Evolutionary conservation across 2,888 invertebrate genomes (phyloP).

Genomic region (Callyntrura guangdongensis): DNA sequence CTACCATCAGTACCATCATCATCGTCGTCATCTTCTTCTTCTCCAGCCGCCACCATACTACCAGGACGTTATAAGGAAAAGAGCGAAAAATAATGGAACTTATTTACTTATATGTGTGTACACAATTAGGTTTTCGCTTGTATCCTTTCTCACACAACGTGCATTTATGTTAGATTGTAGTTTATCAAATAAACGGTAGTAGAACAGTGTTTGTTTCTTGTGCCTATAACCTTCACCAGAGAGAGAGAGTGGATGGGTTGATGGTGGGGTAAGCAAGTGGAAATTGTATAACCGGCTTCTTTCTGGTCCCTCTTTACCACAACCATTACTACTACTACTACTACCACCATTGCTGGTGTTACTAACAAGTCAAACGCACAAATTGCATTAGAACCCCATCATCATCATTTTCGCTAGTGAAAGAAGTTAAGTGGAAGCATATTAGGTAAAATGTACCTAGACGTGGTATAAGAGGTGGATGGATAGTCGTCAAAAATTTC

Average conservation of each 20-base stretch:
- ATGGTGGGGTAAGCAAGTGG: no score
- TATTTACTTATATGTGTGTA: conserved; percentile 33
- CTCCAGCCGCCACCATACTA: neutral
- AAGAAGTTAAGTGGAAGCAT: neutral
- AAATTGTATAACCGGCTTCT: no score
- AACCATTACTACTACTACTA: neutral
- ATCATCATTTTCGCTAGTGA: conserved; percentile 36
- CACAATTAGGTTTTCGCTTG: conserved; percentile 45
- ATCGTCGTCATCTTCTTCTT: neutral
- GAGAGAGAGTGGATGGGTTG: no score
- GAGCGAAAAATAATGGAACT: conserved; percentile 26
- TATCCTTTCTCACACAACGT: conserved; percentile 19
- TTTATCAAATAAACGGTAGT: conserved; percentile 15
- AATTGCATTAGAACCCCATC: conserved; percentile 59
- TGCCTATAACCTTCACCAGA: no score
- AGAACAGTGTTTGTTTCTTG: neutral
- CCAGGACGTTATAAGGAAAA: neutral
- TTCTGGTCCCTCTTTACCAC: no score
- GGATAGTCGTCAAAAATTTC: neutral
- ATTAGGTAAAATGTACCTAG: no score
- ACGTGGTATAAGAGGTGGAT: neutral
- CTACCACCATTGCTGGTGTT: neutral
- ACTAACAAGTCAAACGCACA: conserved; percentile 9
- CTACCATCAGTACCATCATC: neutral
- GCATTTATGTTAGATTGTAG: conserved; percentile 12